Base-by-base conservation (phyloP, 2,888 invertebrate genomes). In the Merodon equestris region DNA sequence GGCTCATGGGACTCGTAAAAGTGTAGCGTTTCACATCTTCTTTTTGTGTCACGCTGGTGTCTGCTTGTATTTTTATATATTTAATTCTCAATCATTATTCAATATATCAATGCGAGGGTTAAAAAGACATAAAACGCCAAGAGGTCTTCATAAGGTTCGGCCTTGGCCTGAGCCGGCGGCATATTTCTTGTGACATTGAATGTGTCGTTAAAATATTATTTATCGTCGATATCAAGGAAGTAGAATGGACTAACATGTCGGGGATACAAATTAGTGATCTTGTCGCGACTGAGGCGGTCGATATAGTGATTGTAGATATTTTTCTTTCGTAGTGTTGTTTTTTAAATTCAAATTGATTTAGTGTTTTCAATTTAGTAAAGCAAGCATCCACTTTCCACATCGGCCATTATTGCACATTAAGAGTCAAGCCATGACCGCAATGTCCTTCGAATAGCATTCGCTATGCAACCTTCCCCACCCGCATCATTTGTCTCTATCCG, bases 381-480 rank as follows among this genome's bases (percentile, higher is more conserved):
- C 50, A 64, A 70, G 74, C 68, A 74, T 38, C 57, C 74, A 56
- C 63, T 64, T 68, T 7, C 27, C 27, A 27, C 27, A 27, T 7
- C 7, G 27, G 60, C 68, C 79, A 74, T 74, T 79, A 79, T 68
- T 58, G 57, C 74, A 40, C 50, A 74, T 74, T 68, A 74, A 79
- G 57, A 64, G 48, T 54, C 51, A 42, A 60, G 54, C 53, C 74
- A 74, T 70, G 74, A 64, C 74, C 68, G 64, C 68, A 64, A 74
- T 68, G 74, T 79, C 74, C 68, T 70, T 79, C 79, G 68, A 70
- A 60, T 17, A 19, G 5, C 9, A 27, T 7, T 27, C 40, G 40
- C 5, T 40, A 7, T 40, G 27, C 45, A 14, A 27, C 27, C 27
- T 4, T 27, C 19, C 18, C 14, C 51, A 10, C 51, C 45, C 19